These are phyloP conservation scores for Regulus satrapa DNA, from an alignment of 2,113 vertebrate species.

Conservation along the genomic window DNA sequence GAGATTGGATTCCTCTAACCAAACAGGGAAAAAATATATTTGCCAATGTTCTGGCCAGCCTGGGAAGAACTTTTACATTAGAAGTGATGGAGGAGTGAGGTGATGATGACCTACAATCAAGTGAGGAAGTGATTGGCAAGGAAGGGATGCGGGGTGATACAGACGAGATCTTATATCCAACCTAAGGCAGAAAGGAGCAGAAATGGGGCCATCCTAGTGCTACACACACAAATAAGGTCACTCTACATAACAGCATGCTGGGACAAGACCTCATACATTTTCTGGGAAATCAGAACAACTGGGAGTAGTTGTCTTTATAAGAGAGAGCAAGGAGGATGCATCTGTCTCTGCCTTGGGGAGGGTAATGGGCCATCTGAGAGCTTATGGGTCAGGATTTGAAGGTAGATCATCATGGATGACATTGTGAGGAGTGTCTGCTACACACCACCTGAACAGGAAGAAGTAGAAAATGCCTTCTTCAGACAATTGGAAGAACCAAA, in stretches of 20 bases:
- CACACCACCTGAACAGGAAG: not conserved
- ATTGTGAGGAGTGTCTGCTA: not conserved
- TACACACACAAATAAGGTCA: not conserved
- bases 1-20: not conserved
- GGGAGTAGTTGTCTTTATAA: not conserved
- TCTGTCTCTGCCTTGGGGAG: not conserved
- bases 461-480: not conserved
- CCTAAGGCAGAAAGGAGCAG: not conserved
- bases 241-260: not conserved
- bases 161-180: not conserved
- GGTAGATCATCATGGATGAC: not conserved
- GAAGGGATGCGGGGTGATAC: not conserved
- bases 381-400: not conserved
- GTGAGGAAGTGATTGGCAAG: not conserved
- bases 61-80: not conserved
- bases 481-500: not conserved
- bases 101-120: not conserved
- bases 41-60: not conserved
- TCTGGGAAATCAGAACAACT: not conserved
- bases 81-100: not conserved
- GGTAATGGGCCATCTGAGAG: not conserved
- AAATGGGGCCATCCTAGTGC: not conserved
- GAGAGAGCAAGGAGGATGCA: not conserved
- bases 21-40: not conserved
- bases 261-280: not conserved